phyloP scores from a whole-genome alignment of 2,888 invertebrate genomes.

The Ophioninae sp. region DNA sequence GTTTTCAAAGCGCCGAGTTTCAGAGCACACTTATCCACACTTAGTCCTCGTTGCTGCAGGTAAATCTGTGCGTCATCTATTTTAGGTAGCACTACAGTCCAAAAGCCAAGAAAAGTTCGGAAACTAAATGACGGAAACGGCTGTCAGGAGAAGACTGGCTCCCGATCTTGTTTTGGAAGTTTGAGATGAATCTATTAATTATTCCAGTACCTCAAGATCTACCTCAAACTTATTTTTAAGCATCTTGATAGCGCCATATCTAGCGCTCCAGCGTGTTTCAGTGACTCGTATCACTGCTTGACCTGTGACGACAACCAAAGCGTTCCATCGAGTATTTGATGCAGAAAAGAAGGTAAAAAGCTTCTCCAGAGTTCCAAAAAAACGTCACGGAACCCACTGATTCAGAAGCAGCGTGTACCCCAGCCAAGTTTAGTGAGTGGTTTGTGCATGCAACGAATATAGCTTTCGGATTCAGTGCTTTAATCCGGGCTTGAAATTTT shows the following conservation, averaged over 20 bases:
- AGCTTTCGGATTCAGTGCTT: conserved; percentile 36
- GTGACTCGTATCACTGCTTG: neutral
- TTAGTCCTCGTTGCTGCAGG: conserved; percentile 5
- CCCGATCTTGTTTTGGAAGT: neutral
- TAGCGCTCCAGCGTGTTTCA: conserved; percentile 6
- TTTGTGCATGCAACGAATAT: conserved; percentile 38
- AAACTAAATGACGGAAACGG: neutral
- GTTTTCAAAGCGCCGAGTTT: neutral
- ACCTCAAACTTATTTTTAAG: neutral
- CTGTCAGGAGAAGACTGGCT: neutral
- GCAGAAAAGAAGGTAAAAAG: conserved; percentile 11
- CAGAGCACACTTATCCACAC: neutral
- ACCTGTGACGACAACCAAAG: neutral
- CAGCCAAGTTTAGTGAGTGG: conserved; percentile 55
- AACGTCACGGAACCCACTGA: conserved; percentile 21
- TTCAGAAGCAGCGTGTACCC: conserved; percentile 65
- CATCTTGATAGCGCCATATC: neutral
- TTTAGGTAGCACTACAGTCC: neutral
- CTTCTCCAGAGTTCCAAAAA: conserved; percentile 12
- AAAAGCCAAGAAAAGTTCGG: conserved; percentile 6
- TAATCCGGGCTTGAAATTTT: conserved; percentile 48
- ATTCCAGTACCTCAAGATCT: neutral
- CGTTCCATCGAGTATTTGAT: conserved; percentile 5
- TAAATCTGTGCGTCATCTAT: neutral
- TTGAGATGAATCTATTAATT: conserved; percentile 2